These are phyloP conservation scores for Darevskia mixta DNA, from an alignment of 2,797 vertebrate species.

Conservation along the genomic window DNA sequence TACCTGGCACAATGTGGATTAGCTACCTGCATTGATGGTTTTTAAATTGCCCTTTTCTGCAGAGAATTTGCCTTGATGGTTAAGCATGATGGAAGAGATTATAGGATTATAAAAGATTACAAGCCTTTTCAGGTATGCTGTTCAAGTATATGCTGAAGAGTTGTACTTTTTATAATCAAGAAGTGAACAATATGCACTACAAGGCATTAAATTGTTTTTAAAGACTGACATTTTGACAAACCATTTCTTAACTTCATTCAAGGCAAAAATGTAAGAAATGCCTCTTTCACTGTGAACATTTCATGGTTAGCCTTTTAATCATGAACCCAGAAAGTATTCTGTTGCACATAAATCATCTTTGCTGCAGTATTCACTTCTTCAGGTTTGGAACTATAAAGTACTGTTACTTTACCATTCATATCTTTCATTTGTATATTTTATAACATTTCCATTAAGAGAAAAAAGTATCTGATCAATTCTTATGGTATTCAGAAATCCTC, in stretches of 20 bases:
- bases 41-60: constrained; percentile 7
- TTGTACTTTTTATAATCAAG: constrained; percentile 3
- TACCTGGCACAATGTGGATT: constrained; percentile 3
- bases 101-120: constrained; percentile 17
- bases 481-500: background rate
- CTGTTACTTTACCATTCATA: background rate
- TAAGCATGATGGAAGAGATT: constrained; percentile 14
- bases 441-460: no score
- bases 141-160: background rate
- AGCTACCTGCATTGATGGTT: background rate
- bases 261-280: background rate
- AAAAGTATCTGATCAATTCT: no score
- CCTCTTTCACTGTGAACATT: background rate
- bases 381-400: background rate
- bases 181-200: constrained; percentile 4
- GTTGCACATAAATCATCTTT: background rate
- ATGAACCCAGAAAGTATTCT: background rate
- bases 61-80: constrained; percentile 2
- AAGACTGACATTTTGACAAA: background rate
- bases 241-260: background rate
- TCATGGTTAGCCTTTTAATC: background rate
- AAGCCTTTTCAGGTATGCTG: background rate
- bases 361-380: background rate
- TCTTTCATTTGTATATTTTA: no score
- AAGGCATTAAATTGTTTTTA: background rate